A percentile compares a stretch with the other conserved stretches of the same genome.
Conservation (phyloP, 2,113 vertebrate genomes). For the Gasterosteus aculeatus region DNA sequence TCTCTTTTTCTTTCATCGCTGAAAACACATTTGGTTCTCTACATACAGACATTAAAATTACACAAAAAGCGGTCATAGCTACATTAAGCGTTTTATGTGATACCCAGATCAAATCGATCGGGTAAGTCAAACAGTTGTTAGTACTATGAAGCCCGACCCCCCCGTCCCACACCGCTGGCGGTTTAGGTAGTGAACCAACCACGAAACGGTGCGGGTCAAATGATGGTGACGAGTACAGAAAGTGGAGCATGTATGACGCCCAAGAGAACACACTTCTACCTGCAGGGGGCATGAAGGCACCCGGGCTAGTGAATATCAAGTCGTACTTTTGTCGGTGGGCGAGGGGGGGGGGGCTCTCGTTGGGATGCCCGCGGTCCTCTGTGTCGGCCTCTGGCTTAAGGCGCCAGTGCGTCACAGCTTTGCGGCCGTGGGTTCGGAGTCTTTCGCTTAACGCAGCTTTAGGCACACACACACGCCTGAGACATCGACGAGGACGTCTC, state of each 20-base stretch:
- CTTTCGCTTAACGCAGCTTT: slow-evolving; percentile 40
- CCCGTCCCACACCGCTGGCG: neutral
- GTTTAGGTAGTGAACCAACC: neutral
- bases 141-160: neutral
- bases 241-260: neutral
- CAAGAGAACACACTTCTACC: neutral
- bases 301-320: neutral
- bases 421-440: slow-evolving; percentile 21
- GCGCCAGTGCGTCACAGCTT: neutral
- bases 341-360: neutral
- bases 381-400: neutral
- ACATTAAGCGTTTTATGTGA: slow-evolving; percentile 14
- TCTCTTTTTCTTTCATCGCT: neutral
- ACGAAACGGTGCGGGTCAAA: neutral
- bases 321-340: slow-evolving; percentile 13
- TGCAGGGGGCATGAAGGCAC: neutral
- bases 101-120: neutral
- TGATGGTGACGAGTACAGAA: neutral
- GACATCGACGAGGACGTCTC: slow-evolving; percentile 44
- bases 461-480: slow-evolving; percentile 25
- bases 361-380: neutral
- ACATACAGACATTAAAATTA: slow-evolving; percentile 6
- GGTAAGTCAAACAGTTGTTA: neutral
- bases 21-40: slow-evolving; percentile 5
- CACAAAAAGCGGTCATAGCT: slow-evolving; percentile 28